Evolutionary conservation across 1,140 invertebrate genomes (phyloP).

Genomic region (Musca vetustissima): DNA sequence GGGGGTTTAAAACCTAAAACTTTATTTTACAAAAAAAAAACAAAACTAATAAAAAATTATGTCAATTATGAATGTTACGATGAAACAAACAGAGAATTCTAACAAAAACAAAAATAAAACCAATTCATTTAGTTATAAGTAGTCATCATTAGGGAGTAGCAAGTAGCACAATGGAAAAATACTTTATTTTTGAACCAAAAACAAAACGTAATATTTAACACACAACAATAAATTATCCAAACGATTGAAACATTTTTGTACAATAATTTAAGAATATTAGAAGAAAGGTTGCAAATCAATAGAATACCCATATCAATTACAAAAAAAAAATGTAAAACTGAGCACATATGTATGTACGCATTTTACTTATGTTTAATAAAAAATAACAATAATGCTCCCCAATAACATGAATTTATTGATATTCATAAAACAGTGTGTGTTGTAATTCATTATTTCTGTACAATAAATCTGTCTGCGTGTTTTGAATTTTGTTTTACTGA

Average conservation of each 20-base stretch:
- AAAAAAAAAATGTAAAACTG: neutral
- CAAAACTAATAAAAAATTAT: neutral
- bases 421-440: neutral
- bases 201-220: neutral
- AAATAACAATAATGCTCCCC: slow-evolving; percentile 15
- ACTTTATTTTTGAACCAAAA: slow-evolving; percentile 19
- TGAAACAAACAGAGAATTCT: slow-evolving; percentile 29
- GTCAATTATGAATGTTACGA: slow-evolving; percentile 34
- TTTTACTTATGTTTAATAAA: slow-evolving; percentile 18
- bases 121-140: slow-evolving; percentile 24
- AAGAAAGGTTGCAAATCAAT: neutral
- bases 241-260: slow-evolving; percentile 6
- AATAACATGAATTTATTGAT: slow-evolving; percentile 2
- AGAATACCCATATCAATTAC: slow-evolving; percentile 2
- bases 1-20: no score
- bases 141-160: slow-evolving; percentile 23
- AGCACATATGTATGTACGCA: neutral
- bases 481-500: no score
- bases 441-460: no score
- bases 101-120: slow-evolving; percentile 28
- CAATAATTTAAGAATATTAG: neutral
- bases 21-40: neutral
- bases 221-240: slow-evolving; percentile 5
- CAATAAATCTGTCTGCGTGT: no score
- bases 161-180: slow-evolving; percentile 10